Conservation (phyloP, 2,113 vertebrate species). For the Ageneiosus marmoratus region DNA sequence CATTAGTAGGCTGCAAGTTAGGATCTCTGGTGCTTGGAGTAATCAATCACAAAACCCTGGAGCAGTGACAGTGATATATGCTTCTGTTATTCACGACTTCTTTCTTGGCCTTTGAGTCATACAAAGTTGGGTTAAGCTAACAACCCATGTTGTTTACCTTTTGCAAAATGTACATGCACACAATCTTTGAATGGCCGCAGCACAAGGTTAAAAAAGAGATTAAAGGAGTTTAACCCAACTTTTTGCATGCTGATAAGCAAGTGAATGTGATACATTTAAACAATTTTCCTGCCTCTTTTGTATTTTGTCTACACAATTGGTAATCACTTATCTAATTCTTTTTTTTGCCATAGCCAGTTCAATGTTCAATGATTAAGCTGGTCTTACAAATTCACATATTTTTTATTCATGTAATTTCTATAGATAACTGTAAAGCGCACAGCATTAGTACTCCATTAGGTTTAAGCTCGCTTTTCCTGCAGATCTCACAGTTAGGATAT, state of each 20-base stretch:
- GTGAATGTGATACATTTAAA: no score
- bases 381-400: constrained; percentile 4
- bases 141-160: constrained; percentile 36
- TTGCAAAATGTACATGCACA: constrained; percentile 33
- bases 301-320: constrained; percentile 13
- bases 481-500: constrained; percentile 25
- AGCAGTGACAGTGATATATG: constrained; percentile 59
- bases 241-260: neutral
- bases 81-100: constrained; percentile 48
- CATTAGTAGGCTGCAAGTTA: constrained; percentile 51
- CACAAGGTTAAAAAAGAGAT: constrained; percentile 7
- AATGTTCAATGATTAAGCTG: constrained; percentile 2
- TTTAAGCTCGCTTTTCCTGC: constrained; percentile 11
- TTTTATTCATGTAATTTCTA: constrained; percentile 25
- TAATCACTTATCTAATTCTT: constrained; percentile 2
- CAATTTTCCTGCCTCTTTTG: neutral
- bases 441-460: constrained; percentile 25
- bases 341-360: neutral
- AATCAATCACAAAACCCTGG: constrained; percentile 51
- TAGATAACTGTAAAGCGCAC: constrained; percentile 25
- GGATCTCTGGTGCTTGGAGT: constrained; percentile 42
- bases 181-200: constrained; percentile 35
- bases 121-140: constrained; percentile 44
- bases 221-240: neutral
- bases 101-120: constrained; percentile 42